phyloP scores from a whole-genome alignment of 2,888 invertebrate species.

The Julus scandinavius region DNA sequence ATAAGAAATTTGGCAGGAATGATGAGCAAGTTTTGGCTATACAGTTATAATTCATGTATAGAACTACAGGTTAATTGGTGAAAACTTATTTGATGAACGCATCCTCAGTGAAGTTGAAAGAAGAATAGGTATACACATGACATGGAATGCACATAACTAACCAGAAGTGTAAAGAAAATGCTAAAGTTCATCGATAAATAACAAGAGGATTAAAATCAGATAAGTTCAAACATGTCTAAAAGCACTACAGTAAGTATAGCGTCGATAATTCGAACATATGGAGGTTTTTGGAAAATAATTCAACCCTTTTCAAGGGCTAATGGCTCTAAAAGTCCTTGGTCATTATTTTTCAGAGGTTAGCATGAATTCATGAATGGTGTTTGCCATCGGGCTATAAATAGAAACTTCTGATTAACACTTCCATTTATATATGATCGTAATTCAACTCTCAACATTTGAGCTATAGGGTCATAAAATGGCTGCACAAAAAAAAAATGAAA shows the following conservation, averaged over 20 bases:
- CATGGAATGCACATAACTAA: too few species aligned
- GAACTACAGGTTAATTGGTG: background rate
- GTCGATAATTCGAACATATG: too few species aligned
- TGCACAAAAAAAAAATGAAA: background rate
- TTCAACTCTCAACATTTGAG: background rate
- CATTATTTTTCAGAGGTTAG: slow-evolving; percentile 33
- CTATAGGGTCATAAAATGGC: slow-evolving; percentile 25
- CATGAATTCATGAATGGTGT: background rate
- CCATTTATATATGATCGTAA: slow-evolving; percentile 18
- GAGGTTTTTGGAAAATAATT: too few species aligned
- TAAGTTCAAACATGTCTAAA: too few species aligned
- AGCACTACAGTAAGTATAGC: too few species aligned
- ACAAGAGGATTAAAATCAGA: background rate
- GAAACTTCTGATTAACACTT: slow-evolving; percentile 26
- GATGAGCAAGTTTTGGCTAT: background rate
- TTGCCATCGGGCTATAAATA: slow-evolving; percentile 4
- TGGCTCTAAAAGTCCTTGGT: background rate
- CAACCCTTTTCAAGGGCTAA: too few species aligned
- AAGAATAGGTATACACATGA: background rate
- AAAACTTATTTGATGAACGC: background rate
- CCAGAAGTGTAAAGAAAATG: background rate
- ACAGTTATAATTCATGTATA: background rate
- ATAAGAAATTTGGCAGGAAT: slow-evolving; percentile 4
- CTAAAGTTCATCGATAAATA: background rate
- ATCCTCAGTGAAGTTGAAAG: background rate